Evolutionary conservation across 1,140 invertebrate genomes (phyloP), one percentile per base, ranked within the genome.

Genomic region (Atta texana): DNA sequence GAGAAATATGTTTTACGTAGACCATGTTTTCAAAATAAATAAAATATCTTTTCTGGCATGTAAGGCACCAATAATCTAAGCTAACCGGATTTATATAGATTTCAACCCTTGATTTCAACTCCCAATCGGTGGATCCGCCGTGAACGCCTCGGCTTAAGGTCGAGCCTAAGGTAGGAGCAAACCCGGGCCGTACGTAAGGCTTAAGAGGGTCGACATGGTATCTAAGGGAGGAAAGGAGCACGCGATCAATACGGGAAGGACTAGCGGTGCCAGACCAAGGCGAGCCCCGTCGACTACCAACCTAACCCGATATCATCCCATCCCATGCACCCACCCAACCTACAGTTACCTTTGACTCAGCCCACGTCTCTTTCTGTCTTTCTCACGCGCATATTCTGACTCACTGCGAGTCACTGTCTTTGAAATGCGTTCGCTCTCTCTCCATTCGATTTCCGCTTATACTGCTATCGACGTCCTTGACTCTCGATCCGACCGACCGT

Each of bases 241-340:
- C 91, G 91, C 93, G 94, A 94, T 94, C 94, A 94, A 94, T 94
- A 94, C 93, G 90, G 92, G 90, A 90, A 94, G 93, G 93, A 94
- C 94, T 94, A 94, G 92, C 91, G 93, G 94, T 94, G 93, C 94
- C 94, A 94, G 94, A 94, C 94, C 93, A 93, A 94, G 93, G 93
- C 94, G 93, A 94, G 93, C 92, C 91, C 92, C 92, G 91, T 92
- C 93, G 91, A 91, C 91, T 88, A 91, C 92, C 92, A 91, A 94
- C 92, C 93, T 93, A 93, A 93, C 94, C 93, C 93, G 90, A 89
- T 91, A 89, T 92, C 92, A 92, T 93, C 93, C 88, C 87, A 91
- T 91, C 92, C 88, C 91, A 87, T 88, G 89, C 86, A 90, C 76
- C 77, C 84, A 89, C 87, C 92, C 90, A 93, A 92, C 93, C 93